Evolutionary conservation across 2,113 vertebrate species (phyloP).

Genomic region (Acanthisitta chloris): DNA sequence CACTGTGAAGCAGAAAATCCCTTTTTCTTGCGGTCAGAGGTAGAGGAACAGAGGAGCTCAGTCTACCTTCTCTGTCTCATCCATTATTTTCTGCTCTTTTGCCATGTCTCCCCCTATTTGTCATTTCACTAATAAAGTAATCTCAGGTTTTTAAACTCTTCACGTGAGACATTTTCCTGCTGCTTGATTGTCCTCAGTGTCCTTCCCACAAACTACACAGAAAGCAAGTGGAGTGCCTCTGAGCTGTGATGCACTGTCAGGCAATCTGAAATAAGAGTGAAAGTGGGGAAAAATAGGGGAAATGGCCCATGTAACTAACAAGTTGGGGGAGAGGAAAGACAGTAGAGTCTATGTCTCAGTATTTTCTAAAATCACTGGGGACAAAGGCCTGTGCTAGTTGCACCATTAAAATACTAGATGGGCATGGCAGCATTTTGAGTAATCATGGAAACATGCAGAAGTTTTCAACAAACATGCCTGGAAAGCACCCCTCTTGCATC

Average conservation of each 20-base stretch:
- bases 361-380: not conserved
- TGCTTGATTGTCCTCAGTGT: not conserved
- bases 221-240: not conserved
- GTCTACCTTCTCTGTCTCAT: conserved; percentile 36
- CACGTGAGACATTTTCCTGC: not conserved
- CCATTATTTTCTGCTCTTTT: conserved; percentile 49
- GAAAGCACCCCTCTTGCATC: conserved; percentile 6
- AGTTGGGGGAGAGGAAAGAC: not conserved
- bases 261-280: not conserved
- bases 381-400: not conserved
- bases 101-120: not conserved
- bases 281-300: not conserved
- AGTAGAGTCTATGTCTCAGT: not conserved
- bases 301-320: not conserved
- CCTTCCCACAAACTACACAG: not conserved
- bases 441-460: not conserved
- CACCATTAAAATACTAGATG: not conserved
- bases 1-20: not conserved
- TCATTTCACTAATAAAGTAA: not conserved
- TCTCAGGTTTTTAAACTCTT: not conserved
- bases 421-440: not conserved
- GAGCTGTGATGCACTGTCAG: not conserved
- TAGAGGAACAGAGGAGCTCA: not conserved
- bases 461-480: not conserved
- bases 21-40: not conserved